Evolutionary conservation across 2,113 vertebrate species (phyloP).

Genomic region (Oncorhynchus tshawytscha): DNA sequence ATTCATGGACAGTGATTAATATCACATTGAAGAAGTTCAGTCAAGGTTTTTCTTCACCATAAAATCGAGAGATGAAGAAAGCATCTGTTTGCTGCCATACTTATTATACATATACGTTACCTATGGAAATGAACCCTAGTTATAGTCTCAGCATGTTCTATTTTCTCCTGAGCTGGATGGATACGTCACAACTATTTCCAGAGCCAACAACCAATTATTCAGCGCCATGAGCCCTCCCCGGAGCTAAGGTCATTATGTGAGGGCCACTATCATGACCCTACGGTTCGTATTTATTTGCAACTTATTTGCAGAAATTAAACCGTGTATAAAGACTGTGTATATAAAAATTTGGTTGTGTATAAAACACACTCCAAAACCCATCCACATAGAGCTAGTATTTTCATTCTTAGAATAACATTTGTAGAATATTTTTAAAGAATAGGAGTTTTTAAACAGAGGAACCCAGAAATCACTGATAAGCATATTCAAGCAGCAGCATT

Average conservation of each 20-base stretch:
- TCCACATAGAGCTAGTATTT: constrained; percentile 22
- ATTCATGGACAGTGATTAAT: no score
- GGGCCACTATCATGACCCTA: constrained; percentile 53
- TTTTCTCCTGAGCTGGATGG: constrained; percentile 54
- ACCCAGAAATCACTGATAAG: constrained; percentile 59
- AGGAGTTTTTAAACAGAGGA: constrained; percentile 36
- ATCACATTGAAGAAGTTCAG: no score
- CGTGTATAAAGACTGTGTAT: background rate
- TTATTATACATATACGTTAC: constrained; percentile 35
- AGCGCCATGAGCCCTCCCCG: constrained; percentile 51
- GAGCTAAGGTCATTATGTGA: constrained; percentile 66
- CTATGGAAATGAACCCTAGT: constrained; percentile 54
- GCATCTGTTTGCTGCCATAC: constrained; percentile 24
- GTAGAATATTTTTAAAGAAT: constrained; percentile 16
- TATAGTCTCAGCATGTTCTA: constrained; percentile 40
- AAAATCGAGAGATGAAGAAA: background rate
- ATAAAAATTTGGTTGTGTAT: constrained; percentile 32
- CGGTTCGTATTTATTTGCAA: constrained; percentile 55
- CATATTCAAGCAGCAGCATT: constrained; percentile 51
- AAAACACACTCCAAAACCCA: constrained; percentile 14
- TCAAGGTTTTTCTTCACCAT: background rate
- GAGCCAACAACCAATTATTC: constrained; percentile 69
- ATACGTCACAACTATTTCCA: constrained; percentile 62
- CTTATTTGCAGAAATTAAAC: constrained; percentile 55
- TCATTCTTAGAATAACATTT: constrained; percentile 61